Percentiles rank a stretch among this genome's conserved stretches.
Evolutionary conservation across 2,113 vertebrate genomes (phyloP).

Genomic region (Paracanthobrama guichenoti): DNA sequence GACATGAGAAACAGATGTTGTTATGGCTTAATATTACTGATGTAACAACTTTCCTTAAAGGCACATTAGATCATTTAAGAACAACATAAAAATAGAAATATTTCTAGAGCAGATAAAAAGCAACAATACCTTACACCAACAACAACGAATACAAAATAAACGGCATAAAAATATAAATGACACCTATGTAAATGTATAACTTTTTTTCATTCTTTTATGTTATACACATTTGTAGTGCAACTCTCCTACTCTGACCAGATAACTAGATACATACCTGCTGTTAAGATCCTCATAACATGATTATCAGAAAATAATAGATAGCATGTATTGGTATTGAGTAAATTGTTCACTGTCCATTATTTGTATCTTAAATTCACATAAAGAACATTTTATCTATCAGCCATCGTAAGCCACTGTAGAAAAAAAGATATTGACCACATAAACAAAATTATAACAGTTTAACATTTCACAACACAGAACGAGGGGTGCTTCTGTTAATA

Average conservation of each 20-base stretch:
- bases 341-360: neutral
- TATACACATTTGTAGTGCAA: neutral
- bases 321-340: neutral
- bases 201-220: neutral
- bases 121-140: constrained; percentile 16
- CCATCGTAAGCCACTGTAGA: neutral
- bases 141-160: constrained; percentile 3
- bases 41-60: constrained; percentile 9
- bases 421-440: neutral
- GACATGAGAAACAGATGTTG: constrained; percentile 15
- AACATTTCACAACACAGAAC: no score
- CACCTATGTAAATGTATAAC: neutral
- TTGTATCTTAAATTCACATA: constrained; percentile 12
- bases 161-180: constrained; percentile 19
- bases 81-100: neutral
- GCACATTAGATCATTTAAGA: constrained; percentile 3
- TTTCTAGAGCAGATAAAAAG: neutral
- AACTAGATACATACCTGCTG: neutral
- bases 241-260: neutral
- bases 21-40: neutral
- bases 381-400: neutral
- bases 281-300: neutral
- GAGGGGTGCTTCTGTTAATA: neutral
- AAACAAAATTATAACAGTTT: neutral
- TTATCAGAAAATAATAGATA: neutral